Base-by-base conservation (phyloP, 2,888 invertebrate genomes). In the Agrochola litura region DNA sequence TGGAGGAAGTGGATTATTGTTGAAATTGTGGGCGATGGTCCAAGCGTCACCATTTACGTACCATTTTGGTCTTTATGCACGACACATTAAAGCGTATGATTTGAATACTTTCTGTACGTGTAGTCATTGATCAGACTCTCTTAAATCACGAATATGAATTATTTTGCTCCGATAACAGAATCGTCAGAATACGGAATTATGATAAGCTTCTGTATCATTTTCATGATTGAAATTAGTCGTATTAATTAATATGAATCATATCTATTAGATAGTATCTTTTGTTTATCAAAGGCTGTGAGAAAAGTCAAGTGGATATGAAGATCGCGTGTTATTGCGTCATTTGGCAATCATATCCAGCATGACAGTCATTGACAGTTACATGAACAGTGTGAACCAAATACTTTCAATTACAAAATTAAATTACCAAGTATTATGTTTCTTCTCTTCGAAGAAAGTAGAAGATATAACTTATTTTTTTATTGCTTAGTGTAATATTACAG, bases 1-100 rank as follows among this genome's bases (percentile, higher is more conserved):
- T 68, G 68, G 4, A 56, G 41, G 68, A 72, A 73, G 56, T 69
- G 60, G 64, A 68, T 64, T 72, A 76, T 68, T 72, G 81, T 52
- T 0, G 41, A 70, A n/a, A 58, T 60, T 25, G 71, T 71, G 46
- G 61, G 71, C 82, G 30, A 76, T 58, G 69, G 22, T 70, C n/a
- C 56, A 25, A 77, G 30, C 41, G 69, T 16, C 14, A 37, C 49
- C 19, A 66, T 69, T 46, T 46, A 41, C 58, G 6, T 19, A n/a
- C 19, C 14, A 68, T 54, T 41, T 43, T 49, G 9, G 63, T 65
- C 49, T 72, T 37, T 64, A 65, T 58, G 22, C 46, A 54, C 16
- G 58, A 52, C 22, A 46, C 22, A 74, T 30, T 76, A 46, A 46
- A 63, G 58, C 37, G 58, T 10, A 30, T 30, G 49, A 52, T 66